These are phyloP conservation scores for Ophion ellenae DNA, from an alignment of 2,888 invertebrate genomes.

Conservation along the genomic window DNA sequence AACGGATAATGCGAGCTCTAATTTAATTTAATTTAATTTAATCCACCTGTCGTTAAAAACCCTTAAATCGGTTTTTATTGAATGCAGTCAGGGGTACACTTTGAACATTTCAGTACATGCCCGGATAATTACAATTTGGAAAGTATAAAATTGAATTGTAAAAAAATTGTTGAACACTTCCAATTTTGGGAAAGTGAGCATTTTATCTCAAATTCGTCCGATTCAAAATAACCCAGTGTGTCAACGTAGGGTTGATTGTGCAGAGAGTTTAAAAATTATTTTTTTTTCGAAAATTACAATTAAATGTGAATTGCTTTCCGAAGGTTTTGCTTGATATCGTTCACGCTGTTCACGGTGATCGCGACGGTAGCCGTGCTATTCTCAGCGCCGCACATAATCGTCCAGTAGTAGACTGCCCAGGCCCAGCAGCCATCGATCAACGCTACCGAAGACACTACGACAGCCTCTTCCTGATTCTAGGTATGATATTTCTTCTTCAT, in stretches of 20 bases:
- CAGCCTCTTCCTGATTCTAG: constrained; percentile 70
- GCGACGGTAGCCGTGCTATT: constrained; percentile 96
- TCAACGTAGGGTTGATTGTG: background rate
- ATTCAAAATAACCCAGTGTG: no score
- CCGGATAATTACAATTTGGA: no score
- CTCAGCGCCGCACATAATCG: constrained; percentile 97
- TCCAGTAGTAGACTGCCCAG: constrained; percentile 88
- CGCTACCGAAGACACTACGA: constrained; percentile 73
- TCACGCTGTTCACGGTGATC: constrained; percentile 96
- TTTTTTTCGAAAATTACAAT: background rate
- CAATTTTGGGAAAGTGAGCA: no score
- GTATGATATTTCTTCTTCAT: constrained; percentile 53
- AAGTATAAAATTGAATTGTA: no score
- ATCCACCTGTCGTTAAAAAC: no score
- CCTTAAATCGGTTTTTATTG: no score
- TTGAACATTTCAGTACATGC: no score
- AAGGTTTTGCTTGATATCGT: constrained; percentile 97
- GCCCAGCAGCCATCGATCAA: constrained; percentile 77
- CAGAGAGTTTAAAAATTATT: background rate
- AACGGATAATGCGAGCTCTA: no score
- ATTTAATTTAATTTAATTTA: no score
- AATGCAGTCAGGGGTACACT: no score
- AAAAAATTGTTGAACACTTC: no score
- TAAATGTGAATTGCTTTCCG: constrained; percentile 66
- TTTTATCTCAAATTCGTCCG: no score